A percentile compares a stretch with the other conserved stretches of the same genome.
These are phyloP conservation scores for Onchidella celtica DNA, from an alignment of 2,888 invertebrate genomes.

Conservation along the genomic window DNA sequence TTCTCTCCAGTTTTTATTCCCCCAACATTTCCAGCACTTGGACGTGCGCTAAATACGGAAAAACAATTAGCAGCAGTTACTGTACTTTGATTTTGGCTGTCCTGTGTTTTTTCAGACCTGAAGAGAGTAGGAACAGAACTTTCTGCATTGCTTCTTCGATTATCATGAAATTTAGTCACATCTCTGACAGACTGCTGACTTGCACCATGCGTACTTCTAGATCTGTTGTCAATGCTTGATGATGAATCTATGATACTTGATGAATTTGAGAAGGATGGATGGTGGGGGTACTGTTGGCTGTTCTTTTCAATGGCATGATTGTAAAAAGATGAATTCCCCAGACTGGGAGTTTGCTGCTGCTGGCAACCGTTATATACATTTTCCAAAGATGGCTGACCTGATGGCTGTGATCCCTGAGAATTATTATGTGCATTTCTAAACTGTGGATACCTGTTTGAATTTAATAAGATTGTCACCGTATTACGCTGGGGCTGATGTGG, in stretches of 20 bases:
- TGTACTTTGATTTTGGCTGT: background rate
- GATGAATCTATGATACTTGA: background rate
- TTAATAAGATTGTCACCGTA: background rate
- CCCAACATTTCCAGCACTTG: background rate
- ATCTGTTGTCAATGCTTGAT: conserved; percentile 3
- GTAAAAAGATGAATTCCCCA: too few species aligned
- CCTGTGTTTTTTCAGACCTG: background rate
- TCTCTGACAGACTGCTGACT: too few species aligned
- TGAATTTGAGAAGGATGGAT: background rate
- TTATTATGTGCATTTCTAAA: background rate
- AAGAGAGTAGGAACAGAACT: background rate
- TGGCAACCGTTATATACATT: too few species aligned
- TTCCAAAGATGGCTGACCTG: background rate
- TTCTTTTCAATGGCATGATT: background rate
- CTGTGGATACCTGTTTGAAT: background rate
- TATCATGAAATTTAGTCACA: too few species aligned
- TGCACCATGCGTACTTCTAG: background rate
- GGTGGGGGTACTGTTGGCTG: background rate
- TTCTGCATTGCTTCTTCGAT: background rate
- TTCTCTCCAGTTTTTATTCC: background rate
- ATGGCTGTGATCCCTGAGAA: background rate
- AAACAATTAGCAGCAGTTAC: background rate
- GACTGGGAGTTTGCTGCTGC: too few species aligned
- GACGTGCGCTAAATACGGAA: background rate
- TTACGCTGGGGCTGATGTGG: background rate